Conservation (phyloP, 2,113 vertebrate species). For the Hemicordylus capensis region DNA sequence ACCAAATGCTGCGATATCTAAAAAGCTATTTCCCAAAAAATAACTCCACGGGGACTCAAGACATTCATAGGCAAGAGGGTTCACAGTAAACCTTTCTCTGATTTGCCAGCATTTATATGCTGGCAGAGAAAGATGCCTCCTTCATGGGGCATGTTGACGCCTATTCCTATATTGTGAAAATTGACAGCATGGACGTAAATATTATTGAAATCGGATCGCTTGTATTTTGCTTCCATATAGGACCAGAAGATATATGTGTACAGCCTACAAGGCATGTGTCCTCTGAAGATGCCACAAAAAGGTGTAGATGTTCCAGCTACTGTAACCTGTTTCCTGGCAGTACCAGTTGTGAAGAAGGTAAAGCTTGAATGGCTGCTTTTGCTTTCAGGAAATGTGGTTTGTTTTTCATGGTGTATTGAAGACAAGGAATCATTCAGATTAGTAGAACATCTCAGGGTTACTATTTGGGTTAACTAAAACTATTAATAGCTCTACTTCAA, state of each 20-base stretch:
- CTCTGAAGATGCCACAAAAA: constrained; percentile 86
- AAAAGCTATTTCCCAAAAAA: neutral
- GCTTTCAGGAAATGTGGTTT: neutral
- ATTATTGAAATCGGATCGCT: neutral
- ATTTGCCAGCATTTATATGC: neutral
- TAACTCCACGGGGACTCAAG: neutral
- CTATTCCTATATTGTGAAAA: neutral
- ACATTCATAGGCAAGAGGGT: neutral
- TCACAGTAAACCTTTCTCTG: neutral
- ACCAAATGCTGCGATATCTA: neutral
- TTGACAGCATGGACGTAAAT: fast-evolving
- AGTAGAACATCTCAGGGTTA: neutral
- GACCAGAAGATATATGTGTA: constrained; percentile 96
- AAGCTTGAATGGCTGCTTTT: constrained; percentile 32
- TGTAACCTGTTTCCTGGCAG: constrained; percentile 89
- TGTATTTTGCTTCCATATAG: constrained; percentile 66
- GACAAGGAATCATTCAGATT: neutral
- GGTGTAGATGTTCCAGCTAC: constrained; percentile 87
- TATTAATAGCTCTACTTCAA: too few species aligned
- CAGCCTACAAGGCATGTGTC: constrained; percentile 95
- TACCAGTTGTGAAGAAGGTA: constrained; percentile 88
- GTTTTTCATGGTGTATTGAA: neutral
- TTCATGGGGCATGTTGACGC: neutral
- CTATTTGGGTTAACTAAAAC: too few species aligned
- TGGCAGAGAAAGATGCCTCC: too few species aligned